Base-by-base conservation (phyloP, 2,888 invertebrate species). In the Campaea margaritaria region DNA sequence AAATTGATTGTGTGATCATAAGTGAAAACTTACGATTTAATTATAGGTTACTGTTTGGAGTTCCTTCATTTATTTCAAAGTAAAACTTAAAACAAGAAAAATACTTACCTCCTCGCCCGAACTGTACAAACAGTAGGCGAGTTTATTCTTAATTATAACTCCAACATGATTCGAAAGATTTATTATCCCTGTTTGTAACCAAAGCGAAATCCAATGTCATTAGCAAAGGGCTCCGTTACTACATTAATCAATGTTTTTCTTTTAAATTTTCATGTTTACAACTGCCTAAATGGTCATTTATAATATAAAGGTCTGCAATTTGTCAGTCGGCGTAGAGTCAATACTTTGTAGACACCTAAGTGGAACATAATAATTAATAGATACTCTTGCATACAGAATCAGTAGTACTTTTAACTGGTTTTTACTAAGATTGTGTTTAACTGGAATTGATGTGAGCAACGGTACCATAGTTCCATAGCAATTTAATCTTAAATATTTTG, bases 191-290 rank as follows among this genome's bases (percentile, higher is more conserved):
- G 75, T 82, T 79, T 78, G 78, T 81, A 85, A 83, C 73, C 73
- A 70, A 82, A 81, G 76, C 70, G 72, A 76, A 79, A 80, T 77
- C 71, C 81, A 72, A 79, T 79, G 78, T 85, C 82, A 88, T 88
- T 87, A 86, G 72, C 86, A 74, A 81, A 82, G 79, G 81, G 82
- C 77, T 76, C 73, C 70, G 73, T 68, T 64, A 68, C 50, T 58
- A 60, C 79, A 86, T 88, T 84, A 84, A 86, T 89, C 86, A 86
- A 76, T 65, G 60, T 61, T 78, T 78, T 81, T 73, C 72, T 69
- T 67, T 69, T 57, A 72, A 73, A 75, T 76, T 78, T 75, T 76
- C 65, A 74, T 81, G 79, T 81, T 83, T 75, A 75, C 76, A 75
- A 72, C 74, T 76, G 75, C 70, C 68, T 73, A 72, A 73, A 75